These are phyloP conservation scores for Microtus ochrogaster DNA, from an alignment of 2,113 vertebrate genomes.

Conservation along the genomic window DNA sequence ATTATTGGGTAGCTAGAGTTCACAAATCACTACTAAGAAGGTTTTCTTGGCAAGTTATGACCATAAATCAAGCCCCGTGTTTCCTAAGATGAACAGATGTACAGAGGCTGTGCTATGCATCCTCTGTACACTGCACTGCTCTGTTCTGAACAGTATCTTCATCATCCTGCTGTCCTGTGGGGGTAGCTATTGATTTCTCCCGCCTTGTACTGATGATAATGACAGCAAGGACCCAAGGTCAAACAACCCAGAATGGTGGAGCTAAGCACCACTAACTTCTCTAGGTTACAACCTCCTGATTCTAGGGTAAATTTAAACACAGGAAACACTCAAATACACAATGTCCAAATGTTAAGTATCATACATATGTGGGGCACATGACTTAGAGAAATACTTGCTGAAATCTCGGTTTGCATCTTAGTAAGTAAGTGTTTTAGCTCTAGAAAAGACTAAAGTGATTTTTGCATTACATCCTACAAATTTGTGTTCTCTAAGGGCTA, in stretches of 20 bases:
- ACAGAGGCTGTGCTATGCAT: neutral
- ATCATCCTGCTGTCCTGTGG: neutral
- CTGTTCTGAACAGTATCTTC: neutral
- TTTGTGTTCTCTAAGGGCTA: neutral
- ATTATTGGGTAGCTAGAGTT: neutral
- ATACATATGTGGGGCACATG: neutral
- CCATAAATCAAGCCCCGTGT: neutral
- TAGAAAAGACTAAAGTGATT: conserved; percentile 18
- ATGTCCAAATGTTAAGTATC: neutral
- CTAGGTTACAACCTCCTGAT: neutral
- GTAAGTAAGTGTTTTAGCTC: neutral
- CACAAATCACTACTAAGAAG: neutral
- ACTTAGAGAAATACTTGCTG: conserved; percentile 9
- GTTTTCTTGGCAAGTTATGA: neutral
- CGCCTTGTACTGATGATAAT: neutral
- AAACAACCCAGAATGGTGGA: neutral
- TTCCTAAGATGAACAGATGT: neutral
- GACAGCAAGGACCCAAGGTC: neutral
- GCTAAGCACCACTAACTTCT: neutral
- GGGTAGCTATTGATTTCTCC: neutral
- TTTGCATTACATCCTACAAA: conserved; percentile 21
- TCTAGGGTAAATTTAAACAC: neutral
- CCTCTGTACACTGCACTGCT: neutral
- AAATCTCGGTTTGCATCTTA: conserved; percentile 30
- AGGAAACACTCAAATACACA: neutral